These are phyloP conservation scores for Tholera decimalis DNA, from an alignment of 2,888 invertebrate species.

Conservation along the genomic window DNA sequence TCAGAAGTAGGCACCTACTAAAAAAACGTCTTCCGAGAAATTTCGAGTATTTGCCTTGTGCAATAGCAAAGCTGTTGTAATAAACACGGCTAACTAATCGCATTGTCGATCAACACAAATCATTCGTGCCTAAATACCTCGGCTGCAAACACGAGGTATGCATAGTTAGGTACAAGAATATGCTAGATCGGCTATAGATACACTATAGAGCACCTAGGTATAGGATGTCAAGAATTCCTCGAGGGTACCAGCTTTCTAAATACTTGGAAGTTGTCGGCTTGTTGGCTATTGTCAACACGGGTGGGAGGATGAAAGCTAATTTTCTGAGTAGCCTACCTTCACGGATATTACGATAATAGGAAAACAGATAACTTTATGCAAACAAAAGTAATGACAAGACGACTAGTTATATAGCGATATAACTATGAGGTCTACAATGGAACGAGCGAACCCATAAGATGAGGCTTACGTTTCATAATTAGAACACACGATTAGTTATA, in stretches of 20 bases:
- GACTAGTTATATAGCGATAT: too few relatives aligned
- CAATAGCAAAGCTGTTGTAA: background rate
- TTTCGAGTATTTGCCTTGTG: background rate
- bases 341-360: too few relatives aligned
- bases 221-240: conserved; percentile 46
- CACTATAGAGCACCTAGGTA: conserved; percentile 29
- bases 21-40: too few relatives aligned
- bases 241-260: conserved; percentile 56
- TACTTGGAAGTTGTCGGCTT: conserved; percentile 25
- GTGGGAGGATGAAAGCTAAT: background rate
- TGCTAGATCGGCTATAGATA: conserved; percentile 35
- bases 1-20: too few relatives aligned
- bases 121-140: conserved; percentile 36
- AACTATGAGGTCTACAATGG: too few relatives aligned
- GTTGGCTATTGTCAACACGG: conserved; percentile 41
- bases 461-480: too few relatives aligned
- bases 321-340: background rate
- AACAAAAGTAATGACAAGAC: too few relatives aligned
- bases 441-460: too few relatives aligned
- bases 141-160: conserved; percentile 32
- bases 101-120: conserved; percentile 23
- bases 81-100: conserved; percentile 12
- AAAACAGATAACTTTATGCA: too few relatives aligned
- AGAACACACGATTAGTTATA: too few relatives aligned
- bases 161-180: conserved; percentile 33